These are phyloP conservation scores for Dermochelys coriacea DNA, from an alignment of 2,797 vertebrate species.

Conservation along the genomic window DNA sequence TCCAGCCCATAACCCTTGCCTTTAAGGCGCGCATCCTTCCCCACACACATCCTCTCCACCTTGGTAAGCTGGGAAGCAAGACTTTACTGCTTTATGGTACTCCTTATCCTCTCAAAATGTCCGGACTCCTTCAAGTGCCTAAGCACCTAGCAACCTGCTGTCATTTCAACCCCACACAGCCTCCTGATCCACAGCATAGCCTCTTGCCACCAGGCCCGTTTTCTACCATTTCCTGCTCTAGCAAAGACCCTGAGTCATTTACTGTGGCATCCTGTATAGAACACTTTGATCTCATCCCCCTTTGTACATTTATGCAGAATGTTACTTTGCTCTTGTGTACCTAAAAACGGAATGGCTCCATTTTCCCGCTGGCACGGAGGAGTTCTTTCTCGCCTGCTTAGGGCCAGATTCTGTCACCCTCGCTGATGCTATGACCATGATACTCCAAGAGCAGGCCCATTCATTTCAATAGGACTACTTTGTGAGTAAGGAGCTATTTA, in stretches of 20 bases:
- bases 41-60: background rate
- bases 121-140: background rate
- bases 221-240: background rate
- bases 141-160: background rate
- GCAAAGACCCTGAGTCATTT: background rate
- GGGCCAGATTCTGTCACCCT: background rate
- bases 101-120: background rate
- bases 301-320: background rate
- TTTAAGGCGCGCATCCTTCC: background rate
- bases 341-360: background rate
- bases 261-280: background rate
- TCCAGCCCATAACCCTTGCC: background rate
- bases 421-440: background rate
- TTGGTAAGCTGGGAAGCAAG: background rate
- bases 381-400: background rate
- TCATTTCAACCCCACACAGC: background rate
- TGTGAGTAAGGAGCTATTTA: background rate
- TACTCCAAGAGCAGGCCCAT: background rate
- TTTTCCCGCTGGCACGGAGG: background rate
- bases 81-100: background rate
- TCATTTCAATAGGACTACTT: background rate
- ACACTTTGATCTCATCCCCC: background rate
- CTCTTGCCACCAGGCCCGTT: background rate
- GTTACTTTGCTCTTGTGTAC: background rate
- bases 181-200: background rate